Evolutionary conservation across 92 coral and sea anemone species (phyloP), one percentile per base, ranked within the genome.

Genomic region (Scolanthus callimorphus): DNA sequence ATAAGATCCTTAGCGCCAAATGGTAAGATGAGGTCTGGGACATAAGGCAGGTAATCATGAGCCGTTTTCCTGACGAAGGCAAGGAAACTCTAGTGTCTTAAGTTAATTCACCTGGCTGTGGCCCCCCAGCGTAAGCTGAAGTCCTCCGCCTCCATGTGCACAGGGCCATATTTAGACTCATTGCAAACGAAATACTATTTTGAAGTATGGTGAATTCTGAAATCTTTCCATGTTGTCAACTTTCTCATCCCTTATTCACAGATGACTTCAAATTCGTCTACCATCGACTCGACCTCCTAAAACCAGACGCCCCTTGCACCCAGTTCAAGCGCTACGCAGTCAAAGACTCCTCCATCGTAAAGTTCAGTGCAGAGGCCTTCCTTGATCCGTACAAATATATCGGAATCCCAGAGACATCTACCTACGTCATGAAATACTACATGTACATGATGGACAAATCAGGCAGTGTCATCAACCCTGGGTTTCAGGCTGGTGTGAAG

Each of bases 281-380:
- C 47, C 77, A 77, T 43, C 70, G 83, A 3, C 55, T 77, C 37
- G 83, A 77, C 63, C 45, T 77, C 10, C 20, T 31, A n/a, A 25
- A 27, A 1, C 59, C 70, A 0, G 45, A 61, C 21, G 45, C 29
- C 52, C 50, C 77, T 17, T 80, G 87, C 30, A 37, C 73, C 25
- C 87, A 80, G 25, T 80, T 67, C 61, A 67, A 74, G 20, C 20
- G 25, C 0, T 55, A 30, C 10, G 77, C 77, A 20, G 26, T 49
- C 11, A 75, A 75, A 61, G 70, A 43, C 51, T 43, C 63, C 4
- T 31, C 87, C 2, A 60, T 76, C 11, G 77, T 81, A 4, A 81
- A 81, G 29, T 75, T 75, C 66, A 60, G 77, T 20, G 69, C 87
- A 1, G 72, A 44, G 1, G 81, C 78, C 38, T 81, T 59, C 34